These are phyloP conservation scores for Leptinotarsa texana DNA, from an alignment of 1,140 invertebrate genomes.

Conservation along the genomic window DNA sequence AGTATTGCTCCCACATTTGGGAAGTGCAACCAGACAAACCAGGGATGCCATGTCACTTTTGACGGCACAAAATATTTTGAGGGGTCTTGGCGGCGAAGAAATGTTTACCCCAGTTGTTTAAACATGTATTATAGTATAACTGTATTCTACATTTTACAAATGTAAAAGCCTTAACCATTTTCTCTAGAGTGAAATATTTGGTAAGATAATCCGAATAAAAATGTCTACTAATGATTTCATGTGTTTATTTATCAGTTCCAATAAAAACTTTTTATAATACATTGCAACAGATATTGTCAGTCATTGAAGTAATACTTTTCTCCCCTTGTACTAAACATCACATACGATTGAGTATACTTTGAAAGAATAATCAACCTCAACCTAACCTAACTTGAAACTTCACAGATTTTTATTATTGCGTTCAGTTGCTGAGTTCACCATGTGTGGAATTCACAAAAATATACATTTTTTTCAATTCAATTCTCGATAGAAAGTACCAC, in stretches of 20 bases:
- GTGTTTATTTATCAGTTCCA: conserved; percentile 23
- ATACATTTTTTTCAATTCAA: neutral
- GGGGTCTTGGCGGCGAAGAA: conserved; percentile 44
- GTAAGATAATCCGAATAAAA: too few species aligned
- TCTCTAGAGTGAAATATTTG: too few species aligned
- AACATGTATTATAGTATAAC: neutral
- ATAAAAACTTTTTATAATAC: conserved; percentile 32
- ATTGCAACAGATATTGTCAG: conserved; percentile 42
- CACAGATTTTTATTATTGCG: conserved; percentile 24
- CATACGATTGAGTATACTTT: conserved; percentile 23
- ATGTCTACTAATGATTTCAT: neutral
- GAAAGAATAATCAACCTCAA: conserved; percentile 11
- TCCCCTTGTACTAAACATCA: conserved; percentile 37
- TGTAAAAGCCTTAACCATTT: too few species aligned
- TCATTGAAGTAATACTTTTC: conserved; percentile 35
- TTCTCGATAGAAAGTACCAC: neutral
- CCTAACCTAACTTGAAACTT: neutral
- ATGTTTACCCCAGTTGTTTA: conserved; percentile 45
- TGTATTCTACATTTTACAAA: neutral
- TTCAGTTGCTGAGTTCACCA: neutral
- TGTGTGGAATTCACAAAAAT: neutral
- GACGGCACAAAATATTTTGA: conserved; percentile 78
- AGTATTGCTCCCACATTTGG: conserved; percentile 85
- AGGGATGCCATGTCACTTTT: conserved; percentile 77
- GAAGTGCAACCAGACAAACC: conserved; percentile 79